A percentile compares a stretch with the other conserved stretches of the same genome.
phyloP scores from a whole-genome alignment of 1,140 invertebrate genomes.

The Trypoxylus dichotomus region DNA sequence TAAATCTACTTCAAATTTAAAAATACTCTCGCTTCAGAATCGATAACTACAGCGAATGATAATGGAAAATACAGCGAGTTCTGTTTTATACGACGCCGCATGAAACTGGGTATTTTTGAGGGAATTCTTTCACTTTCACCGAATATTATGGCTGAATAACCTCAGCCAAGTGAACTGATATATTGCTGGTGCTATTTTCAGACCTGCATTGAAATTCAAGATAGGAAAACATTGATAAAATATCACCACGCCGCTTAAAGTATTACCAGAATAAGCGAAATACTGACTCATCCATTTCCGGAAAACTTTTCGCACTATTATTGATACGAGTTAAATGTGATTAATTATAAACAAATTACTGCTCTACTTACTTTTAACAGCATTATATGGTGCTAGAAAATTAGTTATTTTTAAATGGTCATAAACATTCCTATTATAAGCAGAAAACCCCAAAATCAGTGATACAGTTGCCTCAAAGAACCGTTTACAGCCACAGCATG shows the following conservation, averaged over 20 bases:
- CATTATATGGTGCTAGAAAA: too few relatives aligned
- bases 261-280: not conserved
- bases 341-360: not conserved
- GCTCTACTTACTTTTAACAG: too few relatives aligned
- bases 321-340: not conserved
- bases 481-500: too few relatives aligned
- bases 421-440: too few relatives aligned
- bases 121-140: constrained; percentile 1
- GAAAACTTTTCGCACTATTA: not conserved
- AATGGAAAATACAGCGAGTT: constrained; percentile 4
- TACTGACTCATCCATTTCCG: not conserved
- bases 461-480: too few relatives aligned
- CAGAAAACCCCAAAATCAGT: too few relatives aligned
- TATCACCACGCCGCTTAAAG: not conserved
- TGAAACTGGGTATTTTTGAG: not conserved
- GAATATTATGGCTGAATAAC: constrained; percentile 12
- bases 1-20: constrained; percentile 18
- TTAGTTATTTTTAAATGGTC: too few relatives aligned
- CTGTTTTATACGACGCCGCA: not conserved
- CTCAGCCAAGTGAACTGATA: constrained; percentile 2
- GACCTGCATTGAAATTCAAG: not conserved
- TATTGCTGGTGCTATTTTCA: constrained; percentile 6
- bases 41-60: constrained; percentile 1
- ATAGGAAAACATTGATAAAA: not conserved
- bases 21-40: not conserved